These are phyloP conservation scores for Rhinolophus ferrumequinum DNA, from an alignment of 2,113 vertebrate genomes.

Conservation along the genomic window DNA sequence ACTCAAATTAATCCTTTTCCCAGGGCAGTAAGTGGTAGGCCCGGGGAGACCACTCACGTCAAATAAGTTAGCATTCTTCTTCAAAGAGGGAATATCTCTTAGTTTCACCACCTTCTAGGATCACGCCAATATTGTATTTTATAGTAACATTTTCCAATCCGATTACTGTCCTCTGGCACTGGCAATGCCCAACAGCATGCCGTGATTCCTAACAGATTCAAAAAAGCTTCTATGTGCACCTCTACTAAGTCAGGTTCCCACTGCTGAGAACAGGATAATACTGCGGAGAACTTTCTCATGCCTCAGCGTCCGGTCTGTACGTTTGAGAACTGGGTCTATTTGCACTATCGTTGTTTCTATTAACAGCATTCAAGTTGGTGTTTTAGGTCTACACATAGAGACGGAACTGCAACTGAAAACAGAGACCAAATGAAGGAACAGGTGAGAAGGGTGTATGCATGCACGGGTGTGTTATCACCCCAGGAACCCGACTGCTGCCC, in stretches of 20 bases:
- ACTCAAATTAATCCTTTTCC: conserved; percentile 51
- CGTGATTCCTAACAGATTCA: background rate
- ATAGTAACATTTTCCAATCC: background rate
- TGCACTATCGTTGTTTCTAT: background rate
- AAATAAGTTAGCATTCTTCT: conserved; percentile 39
- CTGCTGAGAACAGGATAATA: background rate
- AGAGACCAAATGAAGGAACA: background rate
- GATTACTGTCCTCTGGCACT: background rate
- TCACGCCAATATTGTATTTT: background rate
- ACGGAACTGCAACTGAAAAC: background rate
- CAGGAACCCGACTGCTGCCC: background rate
- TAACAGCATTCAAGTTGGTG: background rate
- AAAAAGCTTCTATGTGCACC: background rate
- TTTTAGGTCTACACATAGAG: background rate
- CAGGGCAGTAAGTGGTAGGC: conserved; percentile 3
- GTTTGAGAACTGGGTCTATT: background rate
- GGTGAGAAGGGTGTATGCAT: background rate
- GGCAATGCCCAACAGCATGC: background rate
- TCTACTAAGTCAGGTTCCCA: background rate
- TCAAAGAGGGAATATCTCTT: background rate
- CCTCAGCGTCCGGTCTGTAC: background rate
- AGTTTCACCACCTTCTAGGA: background rate
- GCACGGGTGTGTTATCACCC: background rate
- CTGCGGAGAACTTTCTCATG: background rate
- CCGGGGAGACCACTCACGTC: conserved; percentile 11